phyloP scores from a whole-genome alignment of 2,113 vertebrate genomes.

The Ammodytes marinus region DNA sequence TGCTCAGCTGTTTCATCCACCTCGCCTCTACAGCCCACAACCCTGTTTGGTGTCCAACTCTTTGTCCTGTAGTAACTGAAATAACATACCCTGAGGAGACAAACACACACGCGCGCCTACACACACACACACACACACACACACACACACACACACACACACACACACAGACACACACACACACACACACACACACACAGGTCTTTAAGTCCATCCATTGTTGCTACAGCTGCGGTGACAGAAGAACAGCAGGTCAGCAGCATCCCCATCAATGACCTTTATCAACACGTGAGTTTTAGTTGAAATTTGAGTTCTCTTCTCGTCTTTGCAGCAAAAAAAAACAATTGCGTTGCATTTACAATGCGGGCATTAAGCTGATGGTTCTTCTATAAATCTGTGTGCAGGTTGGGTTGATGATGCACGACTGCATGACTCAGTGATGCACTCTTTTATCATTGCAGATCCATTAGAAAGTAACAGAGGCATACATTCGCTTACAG shows the following conservation, averaged over 20 bases:
- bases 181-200: conserved; percentile 3
- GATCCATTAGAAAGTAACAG: background rate
- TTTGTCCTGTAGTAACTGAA: conserved; percentile 54
- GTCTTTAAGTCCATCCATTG: conserved; percentile 41
- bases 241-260: conserved; percentile 47
- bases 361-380: background rate
- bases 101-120: conserved; percentile 24
- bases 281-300: conserved; percentile 28
- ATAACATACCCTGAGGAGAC: conserved; percentile 1
- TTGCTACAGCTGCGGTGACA: conserved; percentile 73
- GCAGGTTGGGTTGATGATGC: too few species aligned
- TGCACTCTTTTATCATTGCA: background rate
- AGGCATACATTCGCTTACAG: background rate
- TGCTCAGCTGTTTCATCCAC: conserved; percentile 22
- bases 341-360: background rate
- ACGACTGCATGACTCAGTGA: background rate
- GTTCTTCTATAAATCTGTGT: background rate
- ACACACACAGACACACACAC: conserved; percentile 27
- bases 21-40: background rate
- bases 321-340: background rate
- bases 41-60: conserved; percentile 11
- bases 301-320: background rate
- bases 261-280: conserved; percentile 38
- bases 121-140: conserved; percentile 24
- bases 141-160: conserved; percentile 1